These are phyloP conservation scores for Leptinotarsa haldemani DNA, from an alignment of 2,888 invertebrate species.

Conservation along the genomic window DNA sequence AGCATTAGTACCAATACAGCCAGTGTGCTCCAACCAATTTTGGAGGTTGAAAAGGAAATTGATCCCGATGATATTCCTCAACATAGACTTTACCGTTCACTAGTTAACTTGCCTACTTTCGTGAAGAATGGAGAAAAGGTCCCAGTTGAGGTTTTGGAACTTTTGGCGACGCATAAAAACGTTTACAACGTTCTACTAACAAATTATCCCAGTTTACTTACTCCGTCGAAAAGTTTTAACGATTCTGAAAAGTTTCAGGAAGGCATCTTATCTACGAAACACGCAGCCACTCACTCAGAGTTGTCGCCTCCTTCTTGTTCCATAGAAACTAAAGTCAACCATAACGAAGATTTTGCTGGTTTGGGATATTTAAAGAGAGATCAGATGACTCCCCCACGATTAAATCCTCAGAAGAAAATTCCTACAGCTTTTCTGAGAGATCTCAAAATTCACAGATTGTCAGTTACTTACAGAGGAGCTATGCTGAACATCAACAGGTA, in stretches of 20 bases:
- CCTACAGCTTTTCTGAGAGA: slow-evolving; percentile 78
- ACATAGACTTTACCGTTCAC: slow-evolving; percentile 78
- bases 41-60: slow-evolving; percentile 59
- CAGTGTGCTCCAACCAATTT: slow-evolving; percentile 69
- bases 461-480: slow-evolving; percentile 85
- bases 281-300: slow-evolving; percentile 60
- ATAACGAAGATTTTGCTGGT: slow-evolving; percentile 65
- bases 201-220: slow-evolving; percentile 80
- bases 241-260: slow-evolving; percentile 72
- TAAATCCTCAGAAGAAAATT: slow-evolving; percentile 62
- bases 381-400: slow-evolving; percentile 63
- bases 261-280: slow-evolving; percentile 55
- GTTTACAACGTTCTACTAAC: slow-evolving; percentile 79
- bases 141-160: slow-evolving; percentile 80
- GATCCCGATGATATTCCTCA: slow-evolving; percentile 55
- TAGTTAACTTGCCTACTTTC: slow-evolving; percentile 87
- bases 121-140: slow-evolving; percentile 82
- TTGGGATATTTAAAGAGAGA: slow-evolving; percentile 71
- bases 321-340: slow-evolving; percentile 58
- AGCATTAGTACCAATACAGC: slow-evolving; percentile 77
- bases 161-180: slow-evolving; percentile 76
- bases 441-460: slow-evolving; percentile 79
- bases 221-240: slow-evolving; percentile 80
- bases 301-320: slow-evolving; percentile 58
- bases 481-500: slow-evolving; percentile 87